Percentiles rank a stretch among this genome's conserved stretches.
These are phyloP conservation scores for Drosophila sechellia DNA, from an alignment of 1,140 invertebrate species.

Conservation along the genomic window DNA sequence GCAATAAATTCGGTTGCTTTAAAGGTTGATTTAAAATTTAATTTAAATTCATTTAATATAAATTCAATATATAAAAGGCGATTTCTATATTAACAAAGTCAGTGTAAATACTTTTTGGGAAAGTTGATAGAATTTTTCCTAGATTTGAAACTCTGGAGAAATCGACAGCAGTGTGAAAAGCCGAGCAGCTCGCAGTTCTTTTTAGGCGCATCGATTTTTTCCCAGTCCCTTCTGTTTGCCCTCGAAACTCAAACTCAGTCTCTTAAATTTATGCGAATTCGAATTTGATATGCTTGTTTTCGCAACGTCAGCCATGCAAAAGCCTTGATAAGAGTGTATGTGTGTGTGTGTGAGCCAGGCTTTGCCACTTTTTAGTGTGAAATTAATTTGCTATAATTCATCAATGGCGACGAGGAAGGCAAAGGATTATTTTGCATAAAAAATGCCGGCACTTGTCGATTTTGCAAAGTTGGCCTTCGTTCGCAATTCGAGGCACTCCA, in stretches of 20 bases:
- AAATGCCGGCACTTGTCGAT: constrained; percentile 74
- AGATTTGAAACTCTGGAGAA: too few relatives aligned
- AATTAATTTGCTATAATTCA: constrained; percentile 81
- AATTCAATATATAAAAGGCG: too few relatives aligned
- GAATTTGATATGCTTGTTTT: constrained; percentile 79
- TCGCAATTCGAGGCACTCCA: not conserved
- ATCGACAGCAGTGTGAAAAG: too few relatives aligned
- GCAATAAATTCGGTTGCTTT: too few relatives aligned
- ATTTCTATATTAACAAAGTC: too few relatives aligned
- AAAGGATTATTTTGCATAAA: constrained; percentile 79
- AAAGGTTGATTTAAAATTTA: too few relatives aligned
- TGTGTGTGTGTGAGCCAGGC: not conserved
- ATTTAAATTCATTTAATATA: too few relatives aligned
- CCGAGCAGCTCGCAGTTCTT: constrained; percentile 34
- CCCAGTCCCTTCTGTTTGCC: not conserved
- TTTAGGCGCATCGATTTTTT: constrained; percentile 72
- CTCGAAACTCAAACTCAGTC: not conserved
- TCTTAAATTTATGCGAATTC: constrained; percentile 75
- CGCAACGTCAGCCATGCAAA: constrained; percentile 75
- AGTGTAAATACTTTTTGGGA: too few relatives aligned
- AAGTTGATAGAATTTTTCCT: too few relatives aligned
- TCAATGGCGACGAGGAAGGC: constrained; percentile 48
- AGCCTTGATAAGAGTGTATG: constrained; percentile 30
- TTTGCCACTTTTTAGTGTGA: constrained; percentile 72
- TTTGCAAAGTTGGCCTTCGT: constrained; percentile 59